phyloP scores from a whole-genome alignment of 35 echinoderm and acorn worm genomes.

The Acanthaster planci region DNA sequence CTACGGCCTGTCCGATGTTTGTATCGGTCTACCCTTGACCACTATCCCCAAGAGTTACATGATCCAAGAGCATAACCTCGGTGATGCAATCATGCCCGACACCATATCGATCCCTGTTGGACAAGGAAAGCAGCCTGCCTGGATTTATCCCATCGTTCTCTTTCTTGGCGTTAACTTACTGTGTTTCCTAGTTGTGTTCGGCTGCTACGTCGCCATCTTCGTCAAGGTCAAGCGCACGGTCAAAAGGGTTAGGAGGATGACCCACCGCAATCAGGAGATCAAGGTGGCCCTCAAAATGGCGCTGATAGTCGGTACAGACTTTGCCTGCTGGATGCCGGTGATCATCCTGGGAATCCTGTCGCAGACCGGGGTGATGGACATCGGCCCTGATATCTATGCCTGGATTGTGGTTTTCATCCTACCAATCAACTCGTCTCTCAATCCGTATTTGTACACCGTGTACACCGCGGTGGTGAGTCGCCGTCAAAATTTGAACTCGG shows the following conservation, averaged over 20 bases:
- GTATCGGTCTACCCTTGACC: constrained; percentile 69
- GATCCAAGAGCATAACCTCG: background rate
- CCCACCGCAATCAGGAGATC: constrained; percentile 54
- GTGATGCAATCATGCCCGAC: background rate
- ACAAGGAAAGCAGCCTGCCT: constrained; percentile 34
- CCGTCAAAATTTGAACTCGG: background rate
- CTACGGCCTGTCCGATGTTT: constrained; percentile 75
- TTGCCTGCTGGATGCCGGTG: constrained; percentile 90
- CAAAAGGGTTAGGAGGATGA: background rate
- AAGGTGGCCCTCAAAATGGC: constrained; percentile 83
- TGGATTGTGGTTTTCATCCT: constrained; percentile 89
- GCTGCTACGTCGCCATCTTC: constrained; percentile 64
- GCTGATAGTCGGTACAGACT: constrained; percentile 73
- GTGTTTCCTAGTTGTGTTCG: constrained; percentile 56
- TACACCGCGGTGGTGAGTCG: background rate
- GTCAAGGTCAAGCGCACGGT: constrained; percentile 49
- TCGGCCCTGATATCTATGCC: constrained; percentile 67
- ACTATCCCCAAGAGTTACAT: constrained; percentile 11
- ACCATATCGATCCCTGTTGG: constrained; percentile 2
- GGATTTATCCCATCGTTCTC: constrained; percentile 68
- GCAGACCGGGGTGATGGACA: constrained; percentile 45
- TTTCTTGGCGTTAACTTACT: constrained; percentile 71
- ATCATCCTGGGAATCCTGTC: constrained; percentile 79
- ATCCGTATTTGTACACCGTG: constrained; percentile 77
- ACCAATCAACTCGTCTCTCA: constrained; percentile 85